Evolutionary conservation across 2,797 vertebrate species (phyloP).

Genomic region (Rhinatrema bivittatum): DNA sequence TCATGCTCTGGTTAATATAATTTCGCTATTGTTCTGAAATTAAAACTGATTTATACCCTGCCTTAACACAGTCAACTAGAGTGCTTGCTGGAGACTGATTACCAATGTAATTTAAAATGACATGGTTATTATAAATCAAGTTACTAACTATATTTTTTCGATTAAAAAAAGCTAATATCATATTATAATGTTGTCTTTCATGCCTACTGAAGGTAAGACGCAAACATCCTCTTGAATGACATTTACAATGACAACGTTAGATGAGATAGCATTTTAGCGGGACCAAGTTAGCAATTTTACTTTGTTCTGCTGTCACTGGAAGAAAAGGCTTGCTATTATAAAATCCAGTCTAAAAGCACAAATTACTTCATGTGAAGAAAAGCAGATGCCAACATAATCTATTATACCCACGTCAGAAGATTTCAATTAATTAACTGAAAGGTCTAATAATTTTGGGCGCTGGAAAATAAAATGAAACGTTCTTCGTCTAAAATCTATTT

Average conservation of each 20-base stretch:
- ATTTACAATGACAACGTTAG: neutral
- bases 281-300: too few relatives aligned
- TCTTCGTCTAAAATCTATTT: too few relatives aligned
- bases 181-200: conserved; percentile 4
- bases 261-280: neutral
- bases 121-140: conserved; percentile 7
- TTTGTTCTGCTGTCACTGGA: too few relatives aligned
- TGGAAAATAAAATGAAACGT: too few relatives aligned
- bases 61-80: neutral
- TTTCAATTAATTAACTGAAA: too few relatives aligned
- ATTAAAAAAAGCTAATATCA: neutral
- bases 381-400: too few relatives aligned
- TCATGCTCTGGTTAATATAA: conserved; percentile 1
- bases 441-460: too few relatives aligned
- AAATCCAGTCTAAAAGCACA: too few relatives aligned
- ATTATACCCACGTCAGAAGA: too few relatives aligned
- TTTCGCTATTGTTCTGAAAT: neutral
- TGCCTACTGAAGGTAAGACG: neutral
- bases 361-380: too few relatives aligned
- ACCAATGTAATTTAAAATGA: neutral
- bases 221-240: conserved; percentile 2
- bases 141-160: neutral
- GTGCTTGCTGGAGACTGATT: conserved; percentile 2
- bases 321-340: too few relatives aligned
- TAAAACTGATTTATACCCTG: neutral